A percentile compares a stretch with the other conserved stretches of the same genome.
Conservation (phyloP, 2,888 invertebrate species). For the Melanostoma mellinum region DNA sequence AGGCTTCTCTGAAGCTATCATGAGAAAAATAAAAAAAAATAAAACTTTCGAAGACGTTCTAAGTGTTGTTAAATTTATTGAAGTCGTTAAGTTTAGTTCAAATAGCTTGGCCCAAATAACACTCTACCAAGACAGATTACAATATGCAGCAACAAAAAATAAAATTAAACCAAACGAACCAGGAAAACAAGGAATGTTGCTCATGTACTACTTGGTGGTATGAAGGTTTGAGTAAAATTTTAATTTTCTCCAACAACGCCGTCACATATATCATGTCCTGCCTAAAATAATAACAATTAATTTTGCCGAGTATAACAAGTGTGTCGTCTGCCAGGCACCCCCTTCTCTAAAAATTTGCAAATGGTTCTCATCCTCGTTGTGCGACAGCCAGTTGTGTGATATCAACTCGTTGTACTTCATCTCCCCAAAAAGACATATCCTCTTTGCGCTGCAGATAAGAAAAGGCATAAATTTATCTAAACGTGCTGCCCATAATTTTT, state of each 20-base stretch:
- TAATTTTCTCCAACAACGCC: constrained; percentile 47
- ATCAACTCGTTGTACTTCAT: constrained; percentile 36
- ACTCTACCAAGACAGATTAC: no score
- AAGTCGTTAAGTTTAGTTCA: no score
- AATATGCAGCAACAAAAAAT: no score
- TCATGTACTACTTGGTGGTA: not conserved
- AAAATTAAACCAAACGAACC: no score
- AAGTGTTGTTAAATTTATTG: no score
- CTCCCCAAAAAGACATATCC: constrained; percentile 34
- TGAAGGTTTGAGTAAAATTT: constrained; percentile 42
- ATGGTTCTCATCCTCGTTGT: constrained; percentile 10
- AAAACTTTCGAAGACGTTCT: no score
- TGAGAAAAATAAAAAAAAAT: no score
- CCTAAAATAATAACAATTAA: constrained; percentile 64
- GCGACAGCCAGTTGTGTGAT: constrained; percentile 25
- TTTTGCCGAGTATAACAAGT: constrained; percentile 48
- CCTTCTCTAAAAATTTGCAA: constrained; percentile 19
- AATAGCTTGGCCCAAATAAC: no score
- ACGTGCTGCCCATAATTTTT: constrained; percentile 65
- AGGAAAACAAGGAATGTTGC: no score
- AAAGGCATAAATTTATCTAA: constrained; percentile 60
- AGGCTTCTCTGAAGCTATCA: no score
- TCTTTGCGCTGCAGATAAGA: constrained; percentile 48
- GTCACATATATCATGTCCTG: constrained; percentile 55
- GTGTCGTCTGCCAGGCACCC: not conserved